Conservation (phyloP, 2,888 invertebrate genomes). For the Cantharis lateralis region DNA sequence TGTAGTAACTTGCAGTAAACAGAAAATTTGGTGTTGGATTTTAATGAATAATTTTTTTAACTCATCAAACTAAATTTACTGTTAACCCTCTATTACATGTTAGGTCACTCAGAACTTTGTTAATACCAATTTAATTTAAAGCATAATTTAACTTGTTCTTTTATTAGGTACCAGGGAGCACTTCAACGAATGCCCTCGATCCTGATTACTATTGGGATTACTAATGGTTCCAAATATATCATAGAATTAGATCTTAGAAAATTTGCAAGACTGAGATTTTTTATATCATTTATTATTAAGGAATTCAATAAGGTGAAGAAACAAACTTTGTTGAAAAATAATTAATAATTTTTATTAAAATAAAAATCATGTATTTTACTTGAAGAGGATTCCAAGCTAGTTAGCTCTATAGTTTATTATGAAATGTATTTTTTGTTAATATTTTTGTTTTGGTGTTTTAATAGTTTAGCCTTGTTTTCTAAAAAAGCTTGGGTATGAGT, state of each 20-base stretch:
- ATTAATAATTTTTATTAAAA: too few relatives aligned
- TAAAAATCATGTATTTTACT: too few relatives aligned
- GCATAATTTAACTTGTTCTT: background rate
- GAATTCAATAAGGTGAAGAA: constrained; percentile 40
- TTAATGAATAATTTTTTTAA: too few relatives aligned
- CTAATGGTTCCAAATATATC: constrained; percentile 42
- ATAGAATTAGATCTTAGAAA: constrained; percentile 45
- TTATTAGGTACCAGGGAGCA: too few relatives aligned
- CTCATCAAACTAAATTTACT: too few relatives aligned
- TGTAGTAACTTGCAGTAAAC: too few relatives aligned
- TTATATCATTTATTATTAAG: constrained; percentile 47
- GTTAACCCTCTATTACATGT: too few relatives aligned
- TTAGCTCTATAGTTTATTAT: too few relatives aligned
- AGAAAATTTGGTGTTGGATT: too few relatives aligned
- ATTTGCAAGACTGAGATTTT: constrained; percentile 50
- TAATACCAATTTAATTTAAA: background rate
- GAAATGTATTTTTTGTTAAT: background rate
- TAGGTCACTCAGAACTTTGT: background rate
- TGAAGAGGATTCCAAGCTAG: too few relatives aligned
- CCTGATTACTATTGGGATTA: constrained; percentile 27
- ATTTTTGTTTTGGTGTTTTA: background rate
- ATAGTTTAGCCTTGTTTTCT: background rate
- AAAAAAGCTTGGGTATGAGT: background rate
- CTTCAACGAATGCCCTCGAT: background rate
- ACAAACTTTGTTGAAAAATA: constrained; percentile 11